These are phyloP conservation scores for Sycophila texana DNA, from an alignment of 2,888 invertebrate genomes.

Conservation along the genomic window DNA sequence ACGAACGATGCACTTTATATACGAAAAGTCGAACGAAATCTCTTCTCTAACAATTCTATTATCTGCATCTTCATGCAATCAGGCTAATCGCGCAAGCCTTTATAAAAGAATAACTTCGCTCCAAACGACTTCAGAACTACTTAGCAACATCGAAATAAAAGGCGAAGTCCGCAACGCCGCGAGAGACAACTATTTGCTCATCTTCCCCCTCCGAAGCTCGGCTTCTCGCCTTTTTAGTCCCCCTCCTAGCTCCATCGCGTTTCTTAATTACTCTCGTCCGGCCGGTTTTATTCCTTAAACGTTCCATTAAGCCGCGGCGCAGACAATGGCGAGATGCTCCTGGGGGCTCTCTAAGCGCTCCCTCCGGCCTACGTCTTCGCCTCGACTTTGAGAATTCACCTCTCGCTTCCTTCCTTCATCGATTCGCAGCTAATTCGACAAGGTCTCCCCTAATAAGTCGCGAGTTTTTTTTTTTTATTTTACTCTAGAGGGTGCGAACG, in stretches of 20 bases:
- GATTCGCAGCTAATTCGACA: conserved; percentile 25
- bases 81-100: too few species aligned
- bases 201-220: conserved; percentile 47
- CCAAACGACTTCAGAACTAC: not conserved
- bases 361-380: not conserved
- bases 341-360: conserved; percentile 22
- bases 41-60: too few species aligned
- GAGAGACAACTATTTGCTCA: conserved; percentile 43
- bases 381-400: not conserved
- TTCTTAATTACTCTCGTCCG: conserved; percentile 49
- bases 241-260: conserved; percentile 49
- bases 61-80: too few species aligned
- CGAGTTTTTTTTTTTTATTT: not conserved
- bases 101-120: too few species aligned
- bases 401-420: conserved; percentile 11
- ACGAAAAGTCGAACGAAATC: too few species aligned
- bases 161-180: conserved; percentile 1
- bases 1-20: too few species aligned
- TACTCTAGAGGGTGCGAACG: not conserved
- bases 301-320: conserved; percentile 49
- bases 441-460: not conserved
- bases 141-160: conserved; percentile 25
- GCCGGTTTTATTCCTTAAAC: conserved; percentile 57
- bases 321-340: conserved; percentile 38
- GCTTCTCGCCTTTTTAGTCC: conserved; percentile 55